Conservation (phyloP, 1,140 invertebrate genomes). For the Elysia chlorotica region DNA sequence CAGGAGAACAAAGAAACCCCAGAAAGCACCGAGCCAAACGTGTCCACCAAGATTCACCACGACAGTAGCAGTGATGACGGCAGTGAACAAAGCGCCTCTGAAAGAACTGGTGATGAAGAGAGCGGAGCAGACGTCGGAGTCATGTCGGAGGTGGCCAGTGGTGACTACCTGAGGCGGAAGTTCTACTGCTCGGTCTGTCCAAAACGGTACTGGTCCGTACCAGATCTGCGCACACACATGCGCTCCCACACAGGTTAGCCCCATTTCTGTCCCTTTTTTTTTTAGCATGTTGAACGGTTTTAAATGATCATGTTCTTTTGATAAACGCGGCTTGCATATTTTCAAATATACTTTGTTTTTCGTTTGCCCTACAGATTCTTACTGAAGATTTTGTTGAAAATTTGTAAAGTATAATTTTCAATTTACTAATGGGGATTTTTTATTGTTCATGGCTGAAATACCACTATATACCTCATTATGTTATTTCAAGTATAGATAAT, state of each 20-base stretch:
- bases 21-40: too few species aligned
- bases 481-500: too few species aligned
- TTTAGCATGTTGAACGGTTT: not conserved
- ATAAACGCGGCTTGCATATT: not conserved
- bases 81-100: too few species aligned
- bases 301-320: not conserved
- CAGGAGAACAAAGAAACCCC: too few species aligned
- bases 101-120: not conserved
- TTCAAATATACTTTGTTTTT: too few species aligned
- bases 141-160: slow-evolving; percentile 61
- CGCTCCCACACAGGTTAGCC: slow-evolving; percentile 64
- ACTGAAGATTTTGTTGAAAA: not conserved
- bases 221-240: slow-evolving; percentile 91
- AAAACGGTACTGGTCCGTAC: slow-evolving; percentile 90
- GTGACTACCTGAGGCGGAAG: slow-evolving; percentile 87
- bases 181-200: slow-evolving; percentile 78
- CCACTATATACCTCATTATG: too few species aligned
- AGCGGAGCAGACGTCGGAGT: not conserved
- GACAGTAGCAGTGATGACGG: not conserved
- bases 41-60: too few species aligned
- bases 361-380: not conserved
- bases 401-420: too few species aligned
- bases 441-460: too few species aligned
- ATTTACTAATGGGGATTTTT: too few species aligned
- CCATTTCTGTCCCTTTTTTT: not conserved